These are phyloP conservation scores for Nibea coibor DNA, from an alignment of 2,113 vertebrate species.

Conservation along the genomic window DNA sequence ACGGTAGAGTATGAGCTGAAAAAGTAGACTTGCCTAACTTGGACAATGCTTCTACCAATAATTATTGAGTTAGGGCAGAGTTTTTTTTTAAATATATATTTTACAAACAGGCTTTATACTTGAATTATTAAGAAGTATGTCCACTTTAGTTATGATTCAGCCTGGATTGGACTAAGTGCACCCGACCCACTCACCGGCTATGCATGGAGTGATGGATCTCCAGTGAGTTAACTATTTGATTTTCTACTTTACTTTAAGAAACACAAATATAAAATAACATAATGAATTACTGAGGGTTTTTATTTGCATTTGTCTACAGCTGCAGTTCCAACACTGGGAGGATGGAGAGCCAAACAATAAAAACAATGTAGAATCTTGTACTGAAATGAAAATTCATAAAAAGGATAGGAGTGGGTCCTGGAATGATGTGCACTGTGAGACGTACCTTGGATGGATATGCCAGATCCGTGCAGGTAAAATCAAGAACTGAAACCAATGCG, in stretches of 20 bases:
- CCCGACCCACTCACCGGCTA: constrained; percentile 83
- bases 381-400: constrained; percentile 72
- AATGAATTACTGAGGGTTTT: neutral
- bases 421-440: constrained; percentile 89
- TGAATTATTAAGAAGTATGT: neutral
- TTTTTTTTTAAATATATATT: too few relatives aligned
- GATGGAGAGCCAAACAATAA: constrained; percentile 89
- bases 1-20: constrained; percentile 12
- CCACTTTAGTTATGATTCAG: neutral
- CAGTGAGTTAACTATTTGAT: constrained; percentile 82
- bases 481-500: neutral
- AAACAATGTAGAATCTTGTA: constrained; percentile 87
- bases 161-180: constrained; percentile 83
- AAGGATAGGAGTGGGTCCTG: constrained; percentile 43
- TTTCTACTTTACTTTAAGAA: neutral
- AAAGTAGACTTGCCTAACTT: neutral
- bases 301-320: constrained; percentile 74
- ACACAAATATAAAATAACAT: neutral
- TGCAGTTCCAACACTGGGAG: constrained; percentile 87
- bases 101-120: neutral
- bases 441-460: constrained; percentile 85
- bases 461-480: constrained; percentile 88
- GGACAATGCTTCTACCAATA: too few relatives aligned
- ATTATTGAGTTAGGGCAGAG: neutral
- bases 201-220: constrained; percentile 87